phyloP scores from a whole-genome alignment of 2,113 vertebrate genomes.

The Nothobranchius furzeri region DNA sequence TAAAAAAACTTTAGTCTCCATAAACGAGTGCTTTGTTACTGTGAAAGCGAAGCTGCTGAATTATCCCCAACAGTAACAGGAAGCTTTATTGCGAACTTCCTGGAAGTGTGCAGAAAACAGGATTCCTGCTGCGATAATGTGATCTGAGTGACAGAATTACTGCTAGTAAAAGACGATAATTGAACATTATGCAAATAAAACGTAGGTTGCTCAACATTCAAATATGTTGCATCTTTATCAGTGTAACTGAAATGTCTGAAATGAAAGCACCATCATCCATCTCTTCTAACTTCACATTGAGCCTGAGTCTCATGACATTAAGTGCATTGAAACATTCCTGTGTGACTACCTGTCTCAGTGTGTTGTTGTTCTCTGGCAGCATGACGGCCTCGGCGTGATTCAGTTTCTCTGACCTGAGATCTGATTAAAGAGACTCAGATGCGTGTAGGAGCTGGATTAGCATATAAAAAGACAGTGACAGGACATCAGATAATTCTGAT shows the following conservation, averaged over 20 bases:
- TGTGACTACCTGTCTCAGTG: constrained; percentile 27
- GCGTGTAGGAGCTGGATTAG: constrained; percentile 57
- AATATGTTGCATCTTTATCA: not conserved
- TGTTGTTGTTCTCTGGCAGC: constrained; percentile 35
- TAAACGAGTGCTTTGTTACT: constrained; percentile 10
- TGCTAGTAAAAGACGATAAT: constrained; percentile 13
- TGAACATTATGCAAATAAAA: constrained; percentile 22
- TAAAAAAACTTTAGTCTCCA: not conserved
- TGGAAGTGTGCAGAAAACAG: constrained; percentile 23
- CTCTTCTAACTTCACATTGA: not conserved
- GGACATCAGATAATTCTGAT: constrained; percentile 65
- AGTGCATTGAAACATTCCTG: constrained; percentile 11
- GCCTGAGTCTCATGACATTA: constrained; percentile 3
- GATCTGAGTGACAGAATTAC: constrained; percentile 37
- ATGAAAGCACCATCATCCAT: constrained; percentile 13
- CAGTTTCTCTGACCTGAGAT: constrained; percentile 67
- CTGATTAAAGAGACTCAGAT: constrained; percentile 60
- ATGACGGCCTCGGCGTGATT: constrained; percentile 56
- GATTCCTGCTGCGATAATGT: constrained; percentile 22
- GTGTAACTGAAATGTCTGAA: constrained; percentile 3
- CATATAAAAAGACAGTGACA: constrained; percentile 69
- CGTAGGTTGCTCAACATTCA: constrained; percentile 14
- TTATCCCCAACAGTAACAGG: constrained; percentile 9
- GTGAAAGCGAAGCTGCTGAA: constrained; percentile 7
- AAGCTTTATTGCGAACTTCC: not conserved